Base-by-base conservation (phyloP, 2,888 invertebrate species). In the Ectemnius continuus region DNA sequence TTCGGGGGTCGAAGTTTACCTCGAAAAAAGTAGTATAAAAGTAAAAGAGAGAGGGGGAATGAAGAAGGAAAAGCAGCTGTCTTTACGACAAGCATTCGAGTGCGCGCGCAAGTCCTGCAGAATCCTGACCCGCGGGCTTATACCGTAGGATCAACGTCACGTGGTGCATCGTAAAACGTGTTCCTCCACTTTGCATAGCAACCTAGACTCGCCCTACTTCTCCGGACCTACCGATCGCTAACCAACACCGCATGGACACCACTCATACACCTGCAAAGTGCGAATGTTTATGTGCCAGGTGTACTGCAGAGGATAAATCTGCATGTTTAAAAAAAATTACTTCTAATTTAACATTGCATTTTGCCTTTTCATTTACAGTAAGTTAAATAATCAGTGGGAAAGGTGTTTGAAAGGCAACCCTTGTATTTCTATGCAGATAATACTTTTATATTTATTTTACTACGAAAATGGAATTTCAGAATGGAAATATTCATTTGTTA, bases 101-200 rank as follows among this genome's bases (percentile, higher is more conserved):
- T 79, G 79, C 80, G 79, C 80, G 76, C 75, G 80, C 81, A 80
- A 5, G 16, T 75, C 75, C 79, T 71, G 78, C 80, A 73, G 71
- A 80, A 76, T 81, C 60, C 79, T 78, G 59, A 73, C 75, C 65
- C 69, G 47, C 58, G 62, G 76, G 64, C 64, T 61, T 73, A 76
- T 62, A 68, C 69, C 75, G 61, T 70, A 66, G 69, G 67, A 75
- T 71, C 67, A 47, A 16, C 67, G 59, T 81, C 73, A 75, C 78
- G 76, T 72, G 79, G 71, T 67, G 52, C 63, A 61, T 71, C 71
- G 75, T 80, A 79, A 79, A 79, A 70, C 72, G 71, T 79, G 71
- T 62, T 67, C 65, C 76, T 68, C 70, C 73, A 72, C 75, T 80
- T 81, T 75, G 74, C 73, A 79, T 76, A 71, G 59, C 67, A 45